A percentile compares a stretch with the other conserved stretches of the same genome.
phyloP scores from a whole-genome alignment of 1,140 invertebrate species.

The Eumaeus atala region DNA sequence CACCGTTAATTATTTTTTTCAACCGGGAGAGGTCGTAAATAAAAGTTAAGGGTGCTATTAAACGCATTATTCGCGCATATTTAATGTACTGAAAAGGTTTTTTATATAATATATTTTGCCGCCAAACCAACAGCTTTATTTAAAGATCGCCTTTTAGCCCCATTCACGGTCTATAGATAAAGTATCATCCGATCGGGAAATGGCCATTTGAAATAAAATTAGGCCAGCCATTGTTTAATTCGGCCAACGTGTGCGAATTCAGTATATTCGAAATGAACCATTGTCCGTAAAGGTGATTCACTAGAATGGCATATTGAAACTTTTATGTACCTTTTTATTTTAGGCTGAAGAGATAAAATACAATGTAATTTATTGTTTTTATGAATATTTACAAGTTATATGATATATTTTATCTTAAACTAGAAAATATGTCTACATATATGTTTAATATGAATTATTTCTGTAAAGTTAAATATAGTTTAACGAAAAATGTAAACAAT shows the following conservation, averaged over 20 bases:
- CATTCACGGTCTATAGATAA: slow-evolving; percentile 8
- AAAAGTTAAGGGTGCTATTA: slow-evolving; percentile 70
- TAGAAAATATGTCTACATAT: too few relatives aligned
- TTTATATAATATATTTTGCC: slow-evolving; percentile 59
- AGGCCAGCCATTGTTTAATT: slow-evolving; percentile 9
- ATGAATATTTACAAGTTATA: neutral
- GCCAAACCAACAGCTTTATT: slow-evolving; percentile 60
- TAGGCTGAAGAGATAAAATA: neutral
- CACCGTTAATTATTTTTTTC: slow-evolving; percentile 65
- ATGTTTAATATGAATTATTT: too few relatives aligned
- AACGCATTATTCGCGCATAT: slow-evolving; percentile 69
- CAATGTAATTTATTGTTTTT: neutral
- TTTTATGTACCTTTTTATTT: slow-evolving; percentile 5
- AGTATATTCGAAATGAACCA: neutral
- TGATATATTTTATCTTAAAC: too few relatives aligned
- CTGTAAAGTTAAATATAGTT: too few relatives aligned
- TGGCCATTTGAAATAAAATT: slow-evolving; percentile 6
- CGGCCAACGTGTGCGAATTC: slow-evolving; percentile 7
- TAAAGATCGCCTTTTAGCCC: slow-evolving; percentile 52
- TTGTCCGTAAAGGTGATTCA: slow-evolving; percentile 7
- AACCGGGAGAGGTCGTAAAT: slow-evolving; percentile 55
- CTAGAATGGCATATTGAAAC: slow-evolving; percentile 9
- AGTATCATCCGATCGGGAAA: slow-evolving; percentile 7
- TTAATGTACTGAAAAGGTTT: slow-evolving; percentile 70
- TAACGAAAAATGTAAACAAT: too few relatives aligned